A percentile compares a stretch with the other conserved stretches of the same genome.
Evolutionary conservation across 2,113 vertebrate genomes (phyloP).

Genomic region (Pomatorhinus ruficollis): DNA sequence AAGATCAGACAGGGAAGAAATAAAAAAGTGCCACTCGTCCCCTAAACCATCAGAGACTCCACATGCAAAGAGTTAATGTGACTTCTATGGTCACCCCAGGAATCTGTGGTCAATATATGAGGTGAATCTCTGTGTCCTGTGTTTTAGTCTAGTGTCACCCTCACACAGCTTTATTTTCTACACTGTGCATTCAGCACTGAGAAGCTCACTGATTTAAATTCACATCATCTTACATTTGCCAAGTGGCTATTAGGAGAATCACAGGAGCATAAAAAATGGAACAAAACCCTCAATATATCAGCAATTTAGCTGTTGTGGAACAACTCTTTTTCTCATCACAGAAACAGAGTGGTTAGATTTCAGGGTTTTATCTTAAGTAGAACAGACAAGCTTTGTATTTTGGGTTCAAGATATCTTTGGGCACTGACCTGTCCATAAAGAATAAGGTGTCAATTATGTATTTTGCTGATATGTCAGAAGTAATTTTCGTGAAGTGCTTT

Average conservation of each 20-base stretch:
- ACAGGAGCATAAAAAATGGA: not conserved
- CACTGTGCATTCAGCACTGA: not conserved
- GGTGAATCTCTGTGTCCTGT: not conserved
- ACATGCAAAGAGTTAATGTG: not conserved
- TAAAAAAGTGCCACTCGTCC: not conserved
- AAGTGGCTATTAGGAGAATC: not conserved
- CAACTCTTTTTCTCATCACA: not conserved
- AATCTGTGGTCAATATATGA: not conserved
- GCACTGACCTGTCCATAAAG: not conserved
- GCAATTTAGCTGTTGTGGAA: not conserved
- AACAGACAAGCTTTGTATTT: not conserved
- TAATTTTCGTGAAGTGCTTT: not conserved
- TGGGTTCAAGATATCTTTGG: not conserved
- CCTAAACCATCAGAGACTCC: not conserved
- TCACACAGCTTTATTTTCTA: not conserved
- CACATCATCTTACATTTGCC: not conserved
- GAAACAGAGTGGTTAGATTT: not conserved
- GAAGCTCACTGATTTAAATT: not conserved
- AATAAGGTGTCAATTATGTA: not conserved
- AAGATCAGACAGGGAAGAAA: not conserved
- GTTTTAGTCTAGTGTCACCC: not conserved
- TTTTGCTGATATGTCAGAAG: not conserved
- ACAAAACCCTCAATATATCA: not conserved
- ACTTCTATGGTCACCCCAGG: not conserved
- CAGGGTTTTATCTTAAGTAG: not conserved